phyloP scores from a whole-genome alignment of 2,888 invertebrate species.

The Ephialtes manifestator region DNA sequence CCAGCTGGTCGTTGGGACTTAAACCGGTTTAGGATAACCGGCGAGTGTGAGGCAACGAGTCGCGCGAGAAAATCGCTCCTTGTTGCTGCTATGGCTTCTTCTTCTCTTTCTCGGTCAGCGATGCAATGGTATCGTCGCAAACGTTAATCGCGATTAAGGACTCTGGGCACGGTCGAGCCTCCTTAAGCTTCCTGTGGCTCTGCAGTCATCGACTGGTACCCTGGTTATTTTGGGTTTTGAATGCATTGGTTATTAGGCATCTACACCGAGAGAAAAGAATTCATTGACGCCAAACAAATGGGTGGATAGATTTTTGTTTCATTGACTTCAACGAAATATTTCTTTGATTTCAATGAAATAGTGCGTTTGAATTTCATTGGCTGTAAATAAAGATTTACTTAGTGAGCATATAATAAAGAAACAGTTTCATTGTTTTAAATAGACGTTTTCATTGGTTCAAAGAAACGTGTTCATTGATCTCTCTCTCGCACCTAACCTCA shows the following conservation, averaged over 20 bases:
- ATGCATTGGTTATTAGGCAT: background rate
- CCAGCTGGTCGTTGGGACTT: slow-evolving; percentile 56
- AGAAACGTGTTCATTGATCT: too few relatives aligned
- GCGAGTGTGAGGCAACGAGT: background rate
- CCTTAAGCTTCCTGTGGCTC: slow-evolving; percentile 19
- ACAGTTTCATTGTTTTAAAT: too few relatives aligned
- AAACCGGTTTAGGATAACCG: slow-evolving; percentile 70
- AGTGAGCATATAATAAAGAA: too few relatives aligned
- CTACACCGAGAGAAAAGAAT: too few relatives aligned
- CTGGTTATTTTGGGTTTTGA: slow-evolving; percentile 1
- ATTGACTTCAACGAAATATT: too few relatives aligned
- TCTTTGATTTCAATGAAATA: too few relatives aligned
- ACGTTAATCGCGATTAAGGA: slow-evolving; percentile 69
- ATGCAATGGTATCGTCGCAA: slow-evolving; percentile 56
- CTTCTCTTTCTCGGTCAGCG: slow-evolving; percentile 28
- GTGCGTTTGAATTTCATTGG: too few relatives aligned
- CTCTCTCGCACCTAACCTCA: too few relatives aligned
- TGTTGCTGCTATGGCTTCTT: slow-evolving; percentile 23
- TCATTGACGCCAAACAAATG: too few relatives aligned
- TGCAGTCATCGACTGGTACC: slow-evolving; percentile 50
- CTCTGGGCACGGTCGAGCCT: background rate
- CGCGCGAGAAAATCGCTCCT: slow-evolving; percentile 46
- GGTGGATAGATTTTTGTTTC: too few relatives aligned
- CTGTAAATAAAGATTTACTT: too few relatives aligned
- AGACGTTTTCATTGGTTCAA: too few relatives aligned